Evolutionary conservation across 2,888 invertebrate genomes (phyloP), one percentile per base, ranked within the genome.

Genomic region (Drosophila buzzatii): DNA sequence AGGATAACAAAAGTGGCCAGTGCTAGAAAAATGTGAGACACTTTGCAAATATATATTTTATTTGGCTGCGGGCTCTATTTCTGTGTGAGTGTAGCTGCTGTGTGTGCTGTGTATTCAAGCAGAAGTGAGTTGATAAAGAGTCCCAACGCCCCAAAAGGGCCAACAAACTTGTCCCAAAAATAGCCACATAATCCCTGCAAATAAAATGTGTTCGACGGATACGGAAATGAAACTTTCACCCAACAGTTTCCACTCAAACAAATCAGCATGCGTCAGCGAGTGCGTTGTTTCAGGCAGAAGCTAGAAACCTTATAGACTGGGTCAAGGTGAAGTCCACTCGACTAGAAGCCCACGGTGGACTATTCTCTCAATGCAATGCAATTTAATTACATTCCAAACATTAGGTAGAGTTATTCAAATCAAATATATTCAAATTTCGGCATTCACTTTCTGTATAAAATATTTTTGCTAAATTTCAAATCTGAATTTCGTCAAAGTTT

Each of bases 91-190:
- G 52, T 35, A 18, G 35, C 7, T 14, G 4, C n/a, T 51, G 57
- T 57, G 65, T 65, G 42, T 58, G 20, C 45, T 82, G 88, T 78
- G 73, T 72, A 87, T 80, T 85, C 88, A 73, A 59, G 69, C 57
- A 80, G 82, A 85, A 87, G 70, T 67, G 56, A 37, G 62, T 73
- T 76, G 80, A 87, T 87, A 82, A 82, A 81, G 47, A 53, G 18
- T n/a, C 8, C n/a, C 55, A 53, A 60, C 55, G 23, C n/a, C 33
- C 53, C 39, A 67, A 72, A 55, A 27, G 41, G 69, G 20, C 47
- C n/a, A 56, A 52, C 49, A 53, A 65, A 56, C 8, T 51, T 62
- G 58, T 65, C 23, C 42, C 60, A 59, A 60, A 52, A 62, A 51
- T 51, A 45, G 51, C 41, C 52, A 27, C 73, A 70, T 62, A 65